Percentiles rank a stretch among this genome's conserved stretches.
These are phyloP conservation scores for Champsocephalus esox DNA, from an alignment of 2,797 vertebrate genomes.

Conservation along the genomic window DNA sequence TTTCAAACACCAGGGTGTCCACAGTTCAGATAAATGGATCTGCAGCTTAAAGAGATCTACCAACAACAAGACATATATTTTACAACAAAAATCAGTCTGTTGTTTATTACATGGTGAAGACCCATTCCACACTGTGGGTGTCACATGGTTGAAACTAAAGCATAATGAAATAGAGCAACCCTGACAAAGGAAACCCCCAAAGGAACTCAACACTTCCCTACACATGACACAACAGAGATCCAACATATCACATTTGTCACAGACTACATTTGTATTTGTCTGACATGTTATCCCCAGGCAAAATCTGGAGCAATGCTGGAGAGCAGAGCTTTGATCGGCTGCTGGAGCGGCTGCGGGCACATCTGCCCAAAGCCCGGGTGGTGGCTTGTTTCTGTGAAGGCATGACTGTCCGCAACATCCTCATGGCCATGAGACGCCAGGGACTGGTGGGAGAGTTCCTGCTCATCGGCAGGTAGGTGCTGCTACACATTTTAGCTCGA, in stretches of 20 bases:
- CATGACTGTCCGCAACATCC: constrained; percentile 96
- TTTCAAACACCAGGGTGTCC: constrained; percentile 2
- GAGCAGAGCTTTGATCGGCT: constrained; percentile 96
- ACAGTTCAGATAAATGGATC: constrained; percentile 5
- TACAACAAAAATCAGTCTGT: neutral
- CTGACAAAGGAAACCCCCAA: neutral
- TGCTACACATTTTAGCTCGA: neutral
- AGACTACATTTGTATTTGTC: constrained; percentile 31
- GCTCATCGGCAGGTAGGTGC: constrained; percentile 95
- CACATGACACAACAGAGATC: neutral
- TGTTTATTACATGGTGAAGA: constrained; percentile 1
- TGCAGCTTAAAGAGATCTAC: neutral
- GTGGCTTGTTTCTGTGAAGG: constrained; percentile 99
- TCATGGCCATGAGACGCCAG: constrained; percentile 97
- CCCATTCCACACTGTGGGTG: constrained; percentile 2
- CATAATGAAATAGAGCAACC: neutral
- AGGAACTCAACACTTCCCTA: neutral
- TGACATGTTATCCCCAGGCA: constrained; percentile 72
- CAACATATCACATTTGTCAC: neutral
- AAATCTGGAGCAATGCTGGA: constrained; percentile 99
- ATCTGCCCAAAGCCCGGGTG: constrained; percentile 96
- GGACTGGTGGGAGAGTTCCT: constrained; percentile 93
- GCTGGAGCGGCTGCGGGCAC: constrained; percentile 90
- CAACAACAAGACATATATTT: constrained; percentile 5
- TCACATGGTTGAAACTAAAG: constrained; percentile 2